Base-by-base conservation (phyloP, 92 coral and sea anemone genomes). In the Phymanthus crucifer region DNA sequence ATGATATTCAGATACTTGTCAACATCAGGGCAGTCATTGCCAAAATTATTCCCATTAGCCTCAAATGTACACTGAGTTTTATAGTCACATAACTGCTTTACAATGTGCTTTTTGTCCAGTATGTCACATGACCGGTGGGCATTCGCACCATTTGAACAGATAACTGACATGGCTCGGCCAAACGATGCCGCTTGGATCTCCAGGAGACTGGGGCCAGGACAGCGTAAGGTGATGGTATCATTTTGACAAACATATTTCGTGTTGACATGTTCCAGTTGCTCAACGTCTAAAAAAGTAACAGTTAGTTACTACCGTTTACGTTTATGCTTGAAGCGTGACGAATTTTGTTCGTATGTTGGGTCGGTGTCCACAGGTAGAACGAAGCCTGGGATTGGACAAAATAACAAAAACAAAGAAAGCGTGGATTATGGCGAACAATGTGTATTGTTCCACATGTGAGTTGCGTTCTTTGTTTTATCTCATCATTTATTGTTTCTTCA, bases 1-100 rank as follows among this genome's bases (percentile, higher is more conserved):
- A 82, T 74, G 0, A 82, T 24, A 74, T 74, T 82, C 35, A 82
- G 48, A 38, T 82, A 82, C n/a, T 82, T 82, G 74, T 73, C 86
- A 4, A 82, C 80, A 1, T 38, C 66, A 57, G 86, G 80, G 56
- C 86, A 82, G 37, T 73, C 17, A 46, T 82, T 65, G 3, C 86
- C 86, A 45, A 82, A 72, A 8, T 1, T 33, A 26, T 82, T 58
- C 9, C 18, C 37, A 34, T 38, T 75, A 4, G 72, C 70, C 1
- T 29, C 56, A 26, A 82, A 43, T 23, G 64, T 68, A 24, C 86
- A 82, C 12, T 58, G 40, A 7, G 64, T 24, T 6, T 40, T 73
- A 40, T 64, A 56, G 32, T 82, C 74, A 58, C 86, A 82, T n/a
- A 61, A 10, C 31, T 82, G 45, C 23, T 74, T 73, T 38, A 82